Percentiles rank a stretch among this genome's conserved stretches.
Evolutionary conservation across 2,113 vertebrate species (phyloP).

Genomic region (Festucalex cinctus): DNA sequence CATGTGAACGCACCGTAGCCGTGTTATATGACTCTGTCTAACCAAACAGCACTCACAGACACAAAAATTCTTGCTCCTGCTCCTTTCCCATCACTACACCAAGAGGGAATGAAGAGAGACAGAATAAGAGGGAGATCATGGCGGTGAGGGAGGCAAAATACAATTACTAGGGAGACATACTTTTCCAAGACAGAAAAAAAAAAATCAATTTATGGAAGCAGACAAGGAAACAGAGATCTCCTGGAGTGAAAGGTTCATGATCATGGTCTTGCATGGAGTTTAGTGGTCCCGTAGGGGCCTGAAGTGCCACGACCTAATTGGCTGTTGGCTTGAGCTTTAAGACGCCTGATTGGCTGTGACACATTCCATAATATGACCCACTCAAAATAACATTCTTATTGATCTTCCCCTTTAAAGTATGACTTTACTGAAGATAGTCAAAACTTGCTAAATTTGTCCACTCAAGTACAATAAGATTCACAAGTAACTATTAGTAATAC

Average conservation of each 20-base stretch:
- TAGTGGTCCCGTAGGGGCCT: constrained; percentile 51
- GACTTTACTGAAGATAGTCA: constrained; percentile 20
- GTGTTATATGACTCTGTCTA: constrained; percentile 73
- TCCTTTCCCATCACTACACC: constrained; percentile 59
- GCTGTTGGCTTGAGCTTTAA: constrained; percentile 60
- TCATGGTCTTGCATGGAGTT: constrained; percentile 58
- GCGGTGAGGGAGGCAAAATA: constrained; percentile 50
- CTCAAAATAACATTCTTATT: constrained; percentile 48
- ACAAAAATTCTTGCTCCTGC: constrained; percentile 54
- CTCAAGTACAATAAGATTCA: neutral
- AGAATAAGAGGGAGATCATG: constrained; percentile 27
- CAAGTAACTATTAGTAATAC: neutral
- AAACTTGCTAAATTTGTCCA: constrained; percentile 35
- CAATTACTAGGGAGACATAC: constrained; percentile 52
- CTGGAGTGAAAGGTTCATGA: constrained; percentile 71
- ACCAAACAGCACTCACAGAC: constrained; percentile 69
- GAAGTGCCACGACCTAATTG: constrained; percentile 66
- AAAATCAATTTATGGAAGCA: constrained; percentile 36
- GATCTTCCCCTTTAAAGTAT: constrained; percentile 51
- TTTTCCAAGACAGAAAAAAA: constrained; percentile 41
- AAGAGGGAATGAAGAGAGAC: neutral
- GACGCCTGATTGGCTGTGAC: constrained; percentile 66
- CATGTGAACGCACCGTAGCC: constrained; percentile 57
- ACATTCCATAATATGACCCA: constrained; percentile 55
- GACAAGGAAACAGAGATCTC: constrained; percentile 54